These are phyloP conservation scores for Pocillopora meandrina DNA, from an alignment of 92 coral and sea anemone species.

Conservation along the genomic window DNA sequence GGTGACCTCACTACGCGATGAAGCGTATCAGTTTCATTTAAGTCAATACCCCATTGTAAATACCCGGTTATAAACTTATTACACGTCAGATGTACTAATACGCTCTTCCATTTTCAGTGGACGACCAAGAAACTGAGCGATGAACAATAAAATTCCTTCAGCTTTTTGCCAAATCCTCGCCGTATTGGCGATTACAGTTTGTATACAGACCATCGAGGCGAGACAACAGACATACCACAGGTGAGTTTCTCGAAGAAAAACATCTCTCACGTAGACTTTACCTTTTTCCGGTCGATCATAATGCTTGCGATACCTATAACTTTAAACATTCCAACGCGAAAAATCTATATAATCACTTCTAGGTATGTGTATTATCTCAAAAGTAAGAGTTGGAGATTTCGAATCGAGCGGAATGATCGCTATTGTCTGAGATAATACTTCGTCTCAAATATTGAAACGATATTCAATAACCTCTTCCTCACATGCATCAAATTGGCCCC, in stretches of 20 bases:
- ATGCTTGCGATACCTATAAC: not conserved
- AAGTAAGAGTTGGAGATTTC: too few species aligned
- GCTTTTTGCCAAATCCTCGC: constrained; percentile 7
- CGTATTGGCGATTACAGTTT: not conserved
- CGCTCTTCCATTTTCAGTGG: too few species aligned
- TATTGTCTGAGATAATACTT: too few species aligned
- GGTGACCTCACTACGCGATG: not conserved
- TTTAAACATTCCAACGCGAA: not conserved
- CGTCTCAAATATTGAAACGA: too few species aligned
- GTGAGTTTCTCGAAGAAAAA: not conserved
- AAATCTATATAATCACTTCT: not conserved
- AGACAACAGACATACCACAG: not conserved
- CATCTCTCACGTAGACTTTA: not conserved
- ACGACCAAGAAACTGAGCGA: too few species aligned
- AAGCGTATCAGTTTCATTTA: constrained; percentile 5
- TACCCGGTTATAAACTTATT: not conserved
- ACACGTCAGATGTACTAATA: too few species aligned
- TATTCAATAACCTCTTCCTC: too few species aligned
- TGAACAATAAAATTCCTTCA: too few species aligned
- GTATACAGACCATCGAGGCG: not conserved
- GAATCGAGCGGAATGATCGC: too few species aligned
- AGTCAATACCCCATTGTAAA: constrained; percentile 9
- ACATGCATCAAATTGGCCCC: too few species aligned
- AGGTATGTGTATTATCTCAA: too few species aligned
- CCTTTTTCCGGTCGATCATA: not conserved